Conservation (phyloP, 2,113 vertebrate species). For the Rafetus swinhoei region DNA sequence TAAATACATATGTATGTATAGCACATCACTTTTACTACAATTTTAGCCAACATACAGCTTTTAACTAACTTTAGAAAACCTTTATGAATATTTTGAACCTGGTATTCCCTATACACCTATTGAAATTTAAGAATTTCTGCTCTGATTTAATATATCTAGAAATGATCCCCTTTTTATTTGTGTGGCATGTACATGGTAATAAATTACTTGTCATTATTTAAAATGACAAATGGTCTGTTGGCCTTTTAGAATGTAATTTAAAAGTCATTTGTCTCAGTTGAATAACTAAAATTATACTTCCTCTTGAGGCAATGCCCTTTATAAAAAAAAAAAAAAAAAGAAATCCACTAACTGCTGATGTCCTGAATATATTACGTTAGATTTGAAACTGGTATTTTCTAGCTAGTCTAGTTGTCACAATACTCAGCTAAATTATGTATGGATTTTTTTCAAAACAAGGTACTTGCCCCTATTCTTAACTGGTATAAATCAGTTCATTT, state of each 20-base stretch:
- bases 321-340: not conserved
- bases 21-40: not conserved
- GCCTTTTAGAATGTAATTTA: conserved; percentile 77
- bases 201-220: conserved; percentile 75
- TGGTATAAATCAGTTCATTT: not conserved
- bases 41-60: not conserved
- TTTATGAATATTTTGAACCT: not conserved
- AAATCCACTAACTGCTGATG: conserved; percentile 31
- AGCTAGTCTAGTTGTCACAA: not conserved
- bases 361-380: not conserved
- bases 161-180: conserved; percentile 60
- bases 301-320: conserved; percentile 28
- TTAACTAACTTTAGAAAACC: conserved; percentile 1
- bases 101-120: conserved; percentile 24
- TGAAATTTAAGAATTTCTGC: conserved; percentile 26
- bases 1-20: not conserved
- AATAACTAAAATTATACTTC: conserved; percentile 65
- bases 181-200: conserved; percentile 36
- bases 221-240: conserved; percentile 75
- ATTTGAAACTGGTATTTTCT: not conserved
- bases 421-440: conserved; percentile 7
- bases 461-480: not conserved
- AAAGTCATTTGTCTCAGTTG: conserved; percentile 77
- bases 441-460: not conserved
- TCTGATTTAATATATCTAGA: conserved; percentile 42